Evolutionary conservation across 1,140 invertebrate genomes (phyloP).

Genomic region (Drosophila lacteicornis): DNA sequence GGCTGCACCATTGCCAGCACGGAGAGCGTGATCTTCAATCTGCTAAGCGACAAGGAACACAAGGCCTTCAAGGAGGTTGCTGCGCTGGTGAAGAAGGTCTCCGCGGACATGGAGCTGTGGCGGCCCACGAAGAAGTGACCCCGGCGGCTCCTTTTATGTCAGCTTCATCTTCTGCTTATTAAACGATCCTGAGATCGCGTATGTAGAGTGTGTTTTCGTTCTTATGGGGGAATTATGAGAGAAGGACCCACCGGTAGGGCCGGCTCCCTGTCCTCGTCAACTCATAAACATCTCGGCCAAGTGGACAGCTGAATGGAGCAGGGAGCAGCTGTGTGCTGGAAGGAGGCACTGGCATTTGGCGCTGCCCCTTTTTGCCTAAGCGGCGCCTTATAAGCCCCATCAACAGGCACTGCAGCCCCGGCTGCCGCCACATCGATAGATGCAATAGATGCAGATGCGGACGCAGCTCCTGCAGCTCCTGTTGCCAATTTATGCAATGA

Average conservation of each 20-base stretch:
- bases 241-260: conserved; percentile 66
- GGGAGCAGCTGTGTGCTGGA: conserved; percentile 18
- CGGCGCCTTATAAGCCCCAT: conserved; percentile 75
- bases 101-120: conserved; percentile 85
- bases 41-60: conserved; percentile 90
- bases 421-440: conserved; percentile 26
- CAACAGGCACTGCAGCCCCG: conserved; percentile 13
- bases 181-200: conserved; percentile 25
- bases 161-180: conserved; percentile 16
- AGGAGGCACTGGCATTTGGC: conserved; percentile 27
- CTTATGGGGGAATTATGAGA: conserved; percentile 38
- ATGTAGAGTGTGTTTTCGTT: conserved; percentile 43
- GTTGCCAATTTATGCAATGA: conserved; percentile 77
- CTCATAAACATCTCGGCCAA: conserved; percentile 77
- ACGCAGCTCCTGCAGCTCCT: conserved; percentile 19
- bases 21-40: conserved; percentile 92
- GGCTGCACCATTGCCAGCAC: conserved; percentile 92
- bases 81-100: conserved; percentile 87
- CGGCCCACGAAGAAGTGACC: conserved; percentile 81
- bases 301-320: conserved; percentile 71
- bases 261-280: conserved; percentile 63
- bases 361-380: conserved; percentile 48
- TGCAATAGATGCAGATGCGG: conserved; percentile 28
- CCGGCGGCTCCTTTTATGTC: conserved; percentile 61
- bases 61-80: conserved; percentile 91